Evolutionary conservation across 1,140 invertebrate genomes (phyloP), one percentile per base, ranked within the genome.

Genomic region (Zaprionus camerounensis): DNA sequence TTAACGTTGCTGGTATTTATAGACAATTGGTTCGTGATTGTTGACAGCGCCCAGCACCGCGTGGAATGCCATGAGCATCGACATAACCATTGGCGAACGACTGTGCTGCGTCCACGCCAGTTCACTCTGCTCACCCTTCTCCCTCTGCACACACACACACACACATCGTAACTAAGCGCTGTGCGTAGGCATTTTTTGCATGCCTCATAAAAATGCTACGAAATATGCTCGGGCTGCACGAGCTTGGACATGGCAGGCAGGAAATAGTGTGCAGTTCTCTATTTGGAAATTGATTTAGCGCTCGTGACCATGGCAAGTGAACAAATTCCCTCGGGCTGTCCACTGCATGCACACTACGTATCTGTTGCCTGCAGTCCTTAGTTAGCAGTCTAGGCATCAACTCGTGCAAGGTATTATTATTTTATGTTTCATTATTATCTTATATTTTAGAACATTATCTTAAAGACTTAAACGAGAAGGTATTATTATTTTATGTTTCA

Each of bases 21-120:
- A 90, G 85, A 90, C 85, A 90, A 90, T 90, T 90, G 86, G 85
- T 90, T 90, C 85, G 85, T 90, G 85, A 90, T 90, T 90, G 85
- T 90, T 90, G 85, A 90, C 85, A 90, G 79, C 79, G 85, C 71
- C 71, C 78, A 63, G 78, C 75, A 59, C 66, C 57, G 73, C 84
- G 66, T 72, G 65, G 73, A 79, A 82, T 78, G 70, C 77, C 73
- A 71, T 58, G 81, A 72, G 64, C 77, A 67, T 64, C 77, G 38
- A 36, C 41, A 41, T 53, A 53, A 26, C 69, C 63, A 62, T 62
- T 72, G 46, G 49, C 20, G 46, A 51, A 13, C 46, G 9, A 12
- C 46, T 36, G 57, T 66, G 36, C 34, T 59, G 11, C 20, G 9
- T 13, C 59, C 26, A 11, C 41, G 17, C 15, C 31, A 34, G 9